A percentile compares a stretch with the other conserved stretches of the same genome.
phyloP scores from a whole-genome alignment of 2,113 vertebrate species.

The Antechinus stuartii region DNA sequence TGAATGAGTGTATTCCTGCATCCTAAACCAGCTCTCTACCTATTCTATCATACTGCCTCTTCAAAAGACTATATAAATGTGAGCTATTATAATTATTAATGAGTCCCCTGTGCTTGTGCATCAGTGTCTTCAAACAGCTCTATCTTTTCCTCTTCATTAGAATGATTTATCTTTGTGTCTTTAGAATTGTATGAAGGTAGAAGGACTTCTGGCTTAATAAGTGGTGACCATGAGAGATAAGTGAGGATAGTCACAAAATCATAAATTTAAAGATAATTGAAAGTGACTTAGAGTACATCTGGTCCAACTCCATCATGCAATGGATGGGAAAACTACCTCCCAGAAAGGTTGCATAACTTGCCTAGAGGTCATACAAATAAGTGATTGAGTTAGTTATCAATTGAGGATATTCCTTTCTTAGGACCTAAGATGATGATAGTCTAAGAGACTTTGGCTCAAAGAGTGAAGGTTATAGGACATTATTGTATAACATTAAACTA shows the following conservation, averaged over 20 bases:
- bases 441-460: neutral
- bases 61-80: neutral
- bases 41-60: neutral
- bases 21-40: neutral
- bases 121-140: neutral
- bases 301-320: neutral
- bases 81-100: neutral
- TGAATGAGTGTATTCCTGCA: neutral
- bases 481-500: neutral
- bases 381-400: neutral
- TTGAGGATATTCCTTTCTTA: neutral
- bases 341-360: neutral
- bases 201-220: neutral
- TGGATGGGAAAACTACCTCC: neutral
- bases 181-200: neutral
- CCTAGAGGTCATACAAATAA: neutral
- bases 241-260: neutral
- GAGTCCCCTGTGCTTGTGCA: neutral
- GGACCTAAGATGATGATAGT: neutral
- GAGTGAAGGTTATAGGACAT: neutral
- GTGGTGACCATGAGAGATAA: neutral
- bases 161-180: neutral
- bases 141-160: conserved; percentile 1
- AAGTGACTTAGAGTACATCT: neutral
- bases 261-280: conserved; percentile 3